Percentiles rank a stretch among this genome's conserved stretches.
These are phyloP conservation scores for Orestias chungarensis DNA, from an alignment of 2,797 vertebrate species.

Conservation along the genomic window DNA sequence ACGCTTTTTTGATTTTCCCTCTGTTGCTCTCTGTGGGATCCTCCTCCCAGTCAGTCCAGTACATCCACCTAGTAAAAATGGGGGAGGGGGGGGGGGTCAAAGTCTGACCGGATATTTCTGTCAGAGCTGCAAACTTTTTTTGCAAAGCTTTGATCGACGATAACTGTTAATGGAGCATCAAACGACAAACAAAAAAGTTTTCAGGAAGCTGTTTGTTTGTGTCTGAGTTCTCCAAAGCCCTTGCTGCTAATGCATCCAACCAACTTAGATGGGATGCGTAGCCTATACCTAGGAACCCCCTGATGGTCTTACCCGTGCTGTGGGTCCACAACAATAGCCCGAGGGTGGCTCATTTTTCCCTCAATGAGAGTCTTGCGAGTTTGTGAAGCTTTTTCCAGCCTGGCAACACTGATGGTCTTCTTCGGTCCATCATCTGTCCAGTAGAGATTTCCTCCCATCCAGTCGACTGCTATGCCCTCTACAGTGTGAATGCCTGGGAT, in stretches of 20 bases:
- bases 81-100: not conserved
- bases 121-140: not conserved
- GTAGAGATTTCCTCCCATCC: constrained; percentile 98
- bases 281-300: not conserved
- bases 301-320: constrained; percentile 85
- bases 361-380: constrained; percentile 94
- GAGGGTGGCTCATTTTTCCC: constrained; percentile 96
- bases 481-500: constrained; percentile 93
- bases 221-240: not conserved
- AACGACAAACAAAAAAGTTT: constrained; percentile 16
- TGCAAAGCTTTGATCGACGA: constrained; percentile 11
- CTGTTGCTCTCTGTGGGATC: constrained; percentile 95
- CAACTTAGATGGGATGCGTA: no score
- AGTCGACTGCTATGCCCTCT: constrained; percentile 96
- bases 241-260: not conserved
- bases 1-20: constrained; percentile 94
- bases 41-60: constrained; percentile 99
- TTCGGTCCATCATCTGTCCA: constrained; percentile 98
- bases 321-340: constrained; percentile 96
- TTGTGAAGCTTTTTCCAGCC: constrained; percentile 94
- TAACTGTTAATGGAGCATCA: constrained; percentile 18
- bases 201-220: constrained; percentile 3
- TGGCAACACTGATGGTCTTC: constrained; percentile 95
- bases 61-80: constrained; percentile 98
- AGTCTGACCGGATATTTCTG: constrained; percentile 12